Evolutionary conservation across 2,797 vertebrate genomes (phyloP).

Genomic region (Ceryle rudis): DNA sequence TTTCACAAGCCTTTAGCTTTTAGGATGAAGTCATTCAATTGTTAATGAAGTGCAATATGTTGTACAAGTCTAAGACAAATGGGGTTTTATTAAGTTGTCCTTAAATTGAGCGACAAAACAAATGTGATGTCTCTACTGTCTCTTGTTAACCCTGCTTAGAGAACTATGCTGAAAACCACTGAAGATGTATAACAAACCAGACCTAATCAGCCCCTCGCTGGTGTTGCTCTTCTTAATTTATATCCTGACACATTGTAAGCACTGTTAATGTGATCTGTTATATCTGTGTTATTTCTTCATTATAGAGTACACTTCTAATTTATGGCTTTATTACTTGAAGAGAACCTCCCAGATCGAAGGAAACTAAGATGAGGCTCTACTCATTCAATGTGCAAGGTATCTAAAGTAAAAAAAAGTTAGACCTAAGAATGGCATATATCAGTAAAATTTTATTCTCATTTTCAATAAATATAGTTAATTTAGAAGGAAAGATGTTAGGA

Average conservation of each 20-base stretch:
- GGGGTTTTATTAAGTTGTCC: neutral
- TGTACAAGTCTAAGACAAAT: slow-evolving; percentile 18
- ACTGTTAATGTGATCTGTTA: neutral
- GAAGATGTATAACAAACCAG: neutral
- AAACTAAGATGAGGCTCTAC: neutral
- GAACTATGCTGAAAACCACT: neutral
- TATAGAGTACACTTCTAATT: neutral
- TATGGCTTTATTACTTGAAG: neutral
- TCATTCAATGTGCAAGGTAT: neutral
- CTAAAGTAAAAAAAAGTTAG: neutral
- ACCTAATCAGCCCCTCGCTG: slow-evolving; percentile 13
- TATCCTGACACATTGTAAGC: neutral
- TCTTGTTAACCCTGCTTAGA: neutral
- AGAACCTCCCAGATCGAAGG: neutral
- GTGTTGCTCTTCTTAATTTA: slow-evolving; percentile 14
- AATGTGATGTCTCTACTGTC: neutral
- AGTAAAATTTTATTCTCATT: neutral
- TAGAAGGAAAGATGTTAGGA: neutral
- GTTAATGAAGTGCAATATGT: slow-evolving; percentile 5
- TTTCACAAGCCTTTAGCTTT: neutral
- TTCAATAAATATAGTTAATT: neutral
- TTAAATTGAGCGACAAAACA: slow-evolving; percentile 9
- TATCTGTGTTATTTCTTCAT: neutral
- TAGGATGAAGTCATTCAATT: slow-evolving; percentile 40
- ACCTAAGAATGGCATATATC: neutral